A percentile compares a stretch with the other conserved stretches of the same genome.
These are phyloP conservation scores for Mormyrus proboscirostris DNA, from an alignment of 2,797 vertebrate species.

Conservation along the genomic window DNA sequence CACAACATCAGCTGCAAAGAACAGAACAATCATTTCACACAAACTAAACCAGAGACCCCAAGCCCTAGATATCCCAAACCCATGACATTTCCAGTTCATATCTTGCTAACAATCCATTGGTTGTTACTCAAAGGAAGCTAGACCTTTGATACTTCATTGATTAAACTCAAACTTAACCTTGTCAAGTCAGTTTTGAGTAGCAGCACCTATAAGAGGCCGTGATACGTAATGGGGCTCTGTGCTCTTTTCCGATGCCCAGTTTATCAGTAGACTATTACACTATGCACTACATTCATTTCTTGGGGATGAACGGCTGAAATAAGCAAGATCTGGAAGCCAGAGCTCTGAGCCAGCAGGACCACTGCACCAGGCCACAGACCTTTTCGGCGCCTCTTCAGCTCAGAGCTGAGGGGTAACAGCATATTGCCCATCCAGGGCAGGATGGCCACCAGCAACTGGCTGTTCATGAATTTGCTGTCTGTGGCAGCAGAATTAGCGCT, in stretches of 20 bases:
- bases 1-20: conserved; percentile 48
- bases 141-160: not conserved
- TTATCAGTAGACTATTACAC: not conserved
- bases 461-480: conserved; percentile 31
- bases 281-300: not conserved
- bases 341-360: not conserved
- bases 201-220: not conserved
- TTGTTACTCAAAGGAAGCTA: not conserved
- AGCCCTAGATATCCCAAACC: not conserved
- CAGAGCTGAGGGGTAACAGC: conserved; percentile 39
- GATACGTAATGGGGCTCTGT: not conserved
- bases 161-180: not conserved
- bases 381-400: conserved; percentile 33
- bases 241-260: not conserved
- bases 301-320: not conserved
- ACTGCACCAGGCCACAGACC: conserved; percentile 43
- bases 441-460: conserved; percentile 62
- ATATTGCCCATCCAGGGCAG: conserved; percentile 76
- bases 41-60: not conserved
- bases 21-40: not conserved
- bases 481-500: not conserved
- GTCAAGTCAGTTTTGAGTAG: not conserved
- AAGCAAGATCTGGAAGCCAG: not conserved
- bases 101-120: not conserved
- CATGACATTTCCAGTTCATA: not conserved